Conservation (phyloP, 2,113 vertebrate genomes). For the Datnioides undecimradiatus region DNA sequence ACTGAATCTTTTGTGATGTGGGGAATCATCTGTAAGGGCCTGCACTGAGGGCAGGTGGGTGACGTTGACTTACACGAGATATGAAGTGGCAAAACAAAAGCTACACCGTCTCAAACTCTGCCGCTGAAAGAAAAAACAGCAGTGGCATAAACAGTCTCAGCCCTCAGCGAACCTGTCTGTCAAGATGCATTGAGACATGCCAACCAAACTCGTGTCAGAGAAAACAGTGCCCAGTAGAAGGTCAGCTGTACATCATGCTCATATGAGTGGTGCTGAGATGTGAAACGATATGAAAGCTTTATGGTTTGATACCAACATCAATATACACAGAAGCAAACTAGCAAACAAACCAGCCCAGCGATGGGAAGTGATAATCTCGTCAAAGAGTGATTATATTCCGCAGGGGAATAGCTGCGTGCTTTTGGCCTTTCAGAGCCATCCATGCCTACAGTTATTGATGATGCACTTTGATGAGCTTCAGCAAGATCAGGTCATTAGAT, state of each 20-base stretch:
- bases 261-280: conserved; percentile 31
- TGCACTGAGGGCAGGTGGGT: conserved; percentile 30
- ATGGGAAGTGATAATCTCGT: conserved; percentile 50
- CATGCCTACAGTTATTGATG: conserved; percentile 58
- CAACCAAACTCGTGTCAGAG: conserved; percentile 43
- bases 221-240: conserved; percentile 48
- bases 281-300: conserved; percentile 47
- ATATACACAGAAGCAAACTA: conserved; percentile 14
- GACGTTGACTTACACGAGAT: conserved; percentile 62
- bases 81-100: conserved; percentile 59
- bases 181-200: conserved; percentile 63
- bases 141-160: conserved; percentile 43
- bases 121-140: conserved; percentile 36
- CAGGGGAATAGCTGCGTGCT: conserved; percentile 27
- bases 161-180: conserved; percentile 62
- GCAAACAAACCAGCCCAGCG: conserved; percentile 40
- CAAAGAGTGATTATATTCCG: conserved; percentile 53
- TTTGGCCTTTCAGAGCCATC: conserved; percentile 46
- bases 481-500: conserved; percentile 63
- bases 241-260: conserved; percentile 62
- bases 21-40: conserved; percentile 30
- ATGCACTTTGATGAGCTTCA: conserved; percentile 50
- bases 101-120: conserved; percentile 38
- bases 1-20: conserved; percentile 44
- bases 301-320: conserved; percentile 48